phyloP scores from a whole-genome alignment of 2,888 invertebrate genomes.

The Trachelus troglodyta region DNA sequence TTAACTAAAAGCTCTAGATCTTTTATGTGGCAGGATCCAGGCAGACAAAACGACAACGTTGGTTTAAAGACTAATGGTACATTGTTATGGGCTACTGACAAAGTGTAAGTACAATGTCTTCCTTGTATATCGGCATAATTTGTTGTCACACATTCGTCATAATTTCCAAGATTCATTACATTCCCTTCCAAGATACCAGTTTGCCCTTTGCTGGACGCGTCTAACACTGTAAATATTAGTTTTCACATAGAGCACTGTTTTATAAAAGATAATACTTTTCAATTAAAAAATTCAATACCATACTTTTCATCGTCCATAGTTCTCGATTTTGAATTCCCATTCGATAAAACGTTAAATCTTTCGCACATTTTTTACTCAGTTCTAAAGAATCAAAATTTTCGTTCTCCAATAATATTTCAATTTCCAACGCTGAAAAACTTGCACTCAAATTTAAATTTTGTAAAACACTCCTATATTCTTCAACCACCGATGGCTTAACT shows the following conservation, averaged over 20 bases:
- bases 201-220: conserved; percentile 67
- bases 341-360: neutral
- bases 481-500: no score
- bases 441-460: no score
- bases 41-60: conserved; percentile 64
- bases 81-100: conserved; percentile 41
- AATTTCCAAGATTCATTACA: conserved; percentile 65
- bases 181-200: conserved; percentile 66
- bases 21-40: conserved; percentile 59
- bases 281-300: no score
- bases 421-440: no score
- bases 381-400: no score
- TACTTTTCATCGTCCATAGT: neutral
- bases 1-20: conserved; percentile 45
- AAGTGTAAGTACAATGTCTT: conserved; percentile 62
- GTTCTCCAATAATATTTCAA: no score
- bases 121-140: conserved; percentile 55
- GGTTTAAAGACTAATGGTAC: conserved; percentile 44
- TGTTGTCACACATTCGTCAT: conserved; percentile 63
- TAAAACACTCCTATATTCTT: no score
- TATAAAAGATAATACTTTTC: no score
- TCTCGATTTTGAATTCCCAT: neutral
- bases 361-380: neutral
- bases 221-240: conserved; percentile 63
- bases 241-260: no score